These are phyloP conservation scores for Ormyrus labotus DNA, from an alignment of 2,888 invertebrate genomes.

Conservation along the genomic window DNA sequence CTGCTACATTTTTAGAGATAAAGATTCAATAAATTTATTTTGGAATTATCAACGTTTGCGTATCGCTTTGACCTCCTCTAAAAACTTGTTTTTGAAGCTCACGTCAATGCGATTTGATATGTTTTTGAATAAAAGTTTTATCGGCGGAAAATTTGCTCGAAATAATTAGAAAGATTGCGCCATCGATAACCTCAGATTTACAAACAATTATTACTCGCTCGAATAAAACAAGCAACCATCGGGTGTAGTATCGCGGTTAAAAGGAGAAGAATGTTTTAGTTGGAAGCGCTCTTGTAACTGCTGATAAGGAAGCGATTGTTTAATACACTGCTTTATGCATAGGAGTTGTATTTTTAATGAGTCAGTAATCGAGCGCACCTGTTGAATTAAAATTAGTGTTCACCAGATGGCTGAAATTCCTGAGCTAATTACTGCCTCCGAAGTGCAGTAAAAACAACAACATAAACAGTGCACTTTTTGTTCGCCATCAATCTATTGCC, in stretches of 20 bases:
- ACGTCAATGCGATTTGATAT: too few species aligned
- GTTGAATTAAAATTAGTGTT: conserved; percentile 21
- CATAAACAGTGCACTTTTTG: background rate
- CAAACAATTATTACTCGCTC: background rate
- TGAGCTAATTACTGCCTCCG: conserved; percentile 11
- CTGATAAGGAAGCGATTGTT: background rate
- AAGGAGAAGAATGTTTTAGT: too few species aligned
- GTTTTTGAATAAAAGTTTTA: too few species aligned
- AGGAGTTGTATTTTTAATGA: background rate
- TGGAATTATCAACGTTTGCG: too few species aligned
- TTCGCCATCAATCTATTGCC: background rate
- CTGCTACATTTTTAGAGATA: too few species aligned
- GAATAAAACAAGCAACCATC: background rate
- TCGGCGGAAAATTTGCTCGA: too few species aligned
- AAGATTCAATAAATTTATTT: too few species aligned
- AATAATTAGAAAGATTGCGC: too few species aligned
- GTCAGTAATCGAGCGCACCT: conserved; percentile 8
- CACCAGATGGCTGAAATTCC: conserved; percentile 1
- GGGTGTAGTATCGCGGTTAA: too few species aligned
- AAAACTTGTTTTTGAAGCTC: too few species aligned
- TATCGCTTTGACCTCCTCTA: too few species aligned
- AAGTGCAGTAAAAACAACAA: background rate
- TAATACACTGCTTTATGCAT: background rate
- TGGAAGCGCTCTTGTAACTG: background rate
- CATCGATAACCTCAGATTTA: background rate